Conservation (phyloP, 2,113 vertebrate species). For the Salvelinus namaycush region DNA sequence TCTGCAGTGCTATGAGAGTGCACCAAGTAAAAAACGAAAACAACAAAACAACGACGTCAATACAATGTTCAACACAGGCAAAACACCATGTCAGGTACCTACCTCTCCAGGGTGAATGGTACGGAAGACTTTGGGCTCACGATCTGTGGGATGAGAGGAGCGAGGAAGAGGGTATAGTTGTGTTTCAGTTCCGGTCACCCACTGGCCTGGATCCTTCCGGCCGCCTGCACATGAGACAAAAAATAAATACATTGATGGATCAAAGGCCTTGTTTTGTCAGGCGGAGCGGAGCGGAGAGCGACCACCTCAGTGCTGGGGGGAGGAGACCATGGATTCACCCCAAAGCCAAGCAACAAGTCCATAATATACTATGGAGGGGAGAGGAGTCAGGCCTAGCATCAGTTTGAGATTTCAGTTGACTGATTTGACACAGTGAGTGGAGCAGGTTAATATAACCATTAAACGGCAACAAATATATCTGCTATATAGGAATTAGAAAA, state of each 20-base stretch:
- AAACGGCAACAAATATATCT: not conserved
- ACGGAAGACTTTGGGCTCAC: not conserved
- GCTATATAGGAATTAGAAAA: too few relatives aligned
- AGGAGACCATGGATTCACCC: not conserved
- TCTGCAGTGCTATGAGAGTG: not conserved
- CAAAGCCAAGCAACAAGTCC: not conserved
- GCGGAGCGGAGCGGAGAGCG: slow-evolving; percentile 32
- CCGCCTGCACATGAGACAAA: slow-evolving; percentile 42
- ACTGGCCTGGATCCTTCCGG: slow-evolving; percentile 45
- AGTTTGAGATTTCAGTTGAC: not conserved
- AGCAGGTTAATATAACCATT: not conserved
- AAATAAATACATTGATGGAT: slow-evolving; percentile 29
- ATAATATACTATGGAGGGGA: not conserved
- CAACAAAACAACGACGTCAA: slow-evolving; percentile 31
- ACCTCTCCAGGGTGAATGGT: not conserved
- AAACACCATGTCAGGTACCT: slow-evolving; percentile 20
- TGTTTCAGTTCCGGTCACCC: slow-evolving; percentile 36
- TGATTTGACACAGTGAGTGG: not conserved
- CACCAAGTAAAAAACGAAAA: not conserved
- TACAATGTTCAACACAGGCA: slow-evolving; percentile 33
- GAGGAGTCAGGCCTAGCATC: not conserved
- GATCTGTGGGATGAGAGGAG: slow-evolving; percentile 14
- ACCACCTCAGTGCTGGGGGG: not conserved
- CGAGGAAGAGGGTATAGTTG: not conserved
- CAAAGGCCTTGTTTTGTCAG: slow-evolving; percentile 44